These are phyloP conservation scores for Phengaris arion DNA, from an alignment of 2,888 invertebrate species.

Conservation along the genomic window DNA sequence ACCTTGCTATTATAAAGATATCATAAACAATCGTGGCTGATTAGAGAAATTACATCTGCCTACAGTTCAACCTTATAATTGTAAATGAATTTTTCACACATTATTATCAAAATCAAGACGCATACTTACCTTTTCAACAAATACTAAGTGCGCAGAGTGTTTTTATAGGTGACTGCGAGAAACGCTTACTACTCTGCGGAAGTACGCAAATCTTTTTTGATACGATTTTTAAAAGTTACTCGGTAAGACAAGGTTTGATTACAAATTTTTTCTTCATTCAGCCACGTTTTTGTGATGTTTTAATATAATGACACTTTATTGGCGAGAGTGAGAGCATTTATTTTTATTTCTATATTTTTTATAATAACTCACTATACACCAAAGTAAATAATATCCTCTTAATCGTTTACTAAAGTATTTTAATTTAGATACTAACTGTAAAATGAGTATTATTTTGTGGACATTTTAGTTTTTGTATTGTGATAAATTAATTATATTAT, in stretches of 20 bases:
- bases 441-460: slow-evolving; percentile 61
- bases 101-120: no score
- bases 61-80: no score
- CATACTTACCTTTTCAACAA: no score
- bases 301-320: not conserved
- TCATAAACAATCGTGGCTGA: not conserved
- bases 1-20: no score
- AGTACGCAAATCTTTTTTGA: no score
- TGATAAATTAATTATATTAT: slow-evolving; percentile 33
- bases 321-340: slow-evolving; percentile 18
- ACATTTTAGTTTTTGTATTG: slow-evolving; percentile 48
- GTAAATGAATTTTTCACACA: no score
- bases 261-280: not conserved
- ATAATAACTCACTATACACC: slow-evolving; percentile 43
- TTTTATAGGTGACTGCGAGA: no score
- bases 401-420: slow-evolving; percentile 41
- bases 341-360: slow-evolving; percentile 45
- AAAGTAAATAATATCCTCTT: slow-evolving; percentile 2
- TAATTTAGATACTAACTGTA: slow-evolving; percentile 46
- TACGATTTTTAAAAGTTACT: no score
- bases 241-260: no score
- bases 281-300: not conserved
- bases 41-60: not conserved
- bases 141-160: no score
- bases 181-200: no score